Percentiles rank a stretch among this genome's conserved stretches.
These are phyloP conservation scores for Platysteira castanea DNA, from an alignment of 2,113 vertebrate species.

Conservation along the genomic window DNA sequence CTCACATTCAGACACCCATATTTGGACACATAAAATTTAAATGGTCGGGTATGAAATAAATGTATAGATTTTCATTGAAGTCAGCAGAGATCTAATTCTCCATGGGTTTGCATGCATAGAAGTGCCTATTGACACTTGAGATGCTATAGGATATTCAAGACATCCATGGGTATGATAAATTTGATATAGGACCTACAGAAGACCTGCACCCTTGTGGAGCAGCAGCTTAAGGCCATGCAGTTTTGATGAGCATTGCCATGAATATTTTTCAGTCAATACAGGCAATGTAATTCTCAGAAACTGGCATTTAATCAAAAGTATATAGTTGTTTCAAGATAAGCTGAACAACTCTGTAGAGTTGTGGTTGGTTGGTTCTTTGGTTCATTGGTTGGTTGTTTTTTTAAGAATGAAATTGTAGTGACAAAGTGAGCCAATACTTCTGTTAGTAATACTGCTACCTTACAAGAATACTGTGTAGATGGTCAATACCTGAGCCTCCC, in stretches of 20 bases:
- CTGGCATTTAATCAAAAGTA: background rate
- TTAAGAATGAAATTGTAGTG: background rate
- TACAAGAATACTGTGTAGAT: background rate
- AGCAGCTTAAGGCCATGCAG: background rate
- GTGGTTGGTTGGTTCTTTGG: background rate
- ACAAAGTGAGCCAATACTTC: background rate
- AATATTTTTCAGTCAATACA: background rate
- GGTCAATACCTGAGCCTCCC: background rate
- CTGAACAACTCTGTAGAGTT: background rate
- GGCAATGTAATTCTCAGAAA: background rate
- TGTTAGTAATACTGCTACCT: background rate
- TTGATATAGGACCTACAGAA: background rate
- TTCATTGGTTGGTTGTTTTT: background rate
- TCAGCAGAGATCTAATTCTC: background rate
- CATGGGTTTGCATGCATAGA: background rate
- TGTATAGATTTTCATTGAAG: background rate
- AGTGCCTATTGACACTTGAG: background rate
- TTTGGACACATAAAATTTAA: background rate
- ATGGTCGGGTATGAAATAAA: background rate
- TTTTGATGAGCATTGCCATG: background rate
- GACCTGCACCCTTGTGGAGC: background rate
- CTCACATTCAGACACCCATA: background rate
- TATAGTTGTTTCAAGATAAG: background rate
- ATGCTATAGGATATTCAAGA: background rate
- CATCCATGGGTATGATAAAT: background rate